A percentile compares a stretch with the other conserved stretches of the same genome.
Conservation (phyloP, 2,113 vertebrate species). For the Gymnobelideus leadbeateri region DNA sequence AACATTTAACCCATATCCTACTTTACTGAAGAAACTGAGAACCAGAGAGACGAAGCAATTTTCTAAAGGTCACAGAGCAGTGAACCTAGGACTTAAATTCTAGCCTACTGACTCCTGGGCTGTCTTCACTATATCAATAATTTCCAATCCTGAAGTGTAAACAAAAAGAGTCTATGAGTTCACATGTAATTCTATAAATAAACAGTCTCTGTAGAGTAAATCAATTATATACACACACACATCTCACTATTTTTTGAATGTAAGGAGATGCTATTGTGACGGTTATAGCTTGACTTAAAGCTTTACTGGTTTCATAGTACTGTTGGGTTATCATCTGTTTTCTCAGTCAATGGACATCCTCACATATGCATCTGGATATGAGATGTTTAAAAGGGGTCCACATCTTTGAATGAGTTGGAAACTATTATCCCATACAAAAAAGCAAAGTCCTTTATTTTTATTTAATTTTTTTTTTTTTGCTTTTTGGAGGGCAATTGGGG, state of each 20-base stretch:
- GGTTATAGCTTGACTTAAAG: not conserved
- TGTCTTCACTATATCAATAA: not conserved
- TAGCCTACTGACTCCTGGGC: not conserved
- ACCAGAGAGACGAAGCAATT: not conserved
- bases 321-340: not conserved
- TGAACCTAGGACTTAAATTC: not conserved
- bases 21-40: not conserved
- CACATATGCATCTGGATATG: not conserved
- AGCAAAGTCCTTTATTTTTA: not conserved
- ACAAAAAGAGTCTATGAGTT: not conserved
- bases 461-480: too few relatives aligned
- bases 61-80: not conserved
- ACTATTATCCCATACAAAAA: not conserved
- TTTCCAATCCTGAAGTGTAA: not conserved
- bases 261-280: not conserved
- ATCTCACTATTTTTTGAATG: not conserved
- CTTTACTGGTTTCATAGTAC: not conserved
- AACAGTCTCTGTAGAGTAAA: not conserved
- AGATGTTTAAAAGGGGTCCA: not conserved
- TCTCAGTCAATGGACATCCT: not conserved
- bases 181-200: not conserved
- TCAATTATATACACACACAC: not conserved
- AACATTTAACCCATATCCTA: not conserved
- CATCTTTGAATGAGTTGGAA: not conserved
- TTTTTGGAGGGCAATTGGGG: too few relatives aligned